These are phyloP conservation scores for Cataglyphis albicans DNA, from an alignment of 2,888 invertebrate species.

Conservation along the genomic window DNA sequence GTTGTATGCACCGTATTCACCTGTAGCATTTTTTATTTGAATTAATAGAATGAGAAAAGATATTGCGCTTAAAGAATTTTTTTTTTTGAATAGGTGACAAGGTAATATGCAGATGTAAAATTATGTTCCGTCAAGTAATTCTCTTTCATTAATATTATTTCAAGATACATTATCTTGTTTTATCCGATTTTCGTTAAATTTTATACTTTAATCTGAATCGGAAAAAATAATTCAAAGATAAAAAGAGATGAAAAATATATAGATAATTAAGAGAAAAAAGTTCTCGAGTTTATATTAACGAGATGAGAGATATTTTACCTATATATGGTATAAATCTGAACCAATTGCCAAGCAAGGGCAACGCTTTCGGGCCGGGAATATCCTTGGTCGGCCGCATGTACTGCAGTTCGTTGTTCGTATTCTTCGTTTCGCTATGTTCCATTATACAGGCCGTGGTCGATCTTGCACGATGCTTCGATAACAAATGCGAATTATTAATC, in stretches of 20 bases:
- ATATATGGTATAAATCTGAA: conserved; percentile 79
- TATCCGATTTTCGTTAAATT: not conserved
- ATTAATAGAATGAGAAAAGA: not conserved
- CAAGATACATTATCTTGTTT: not conserved
- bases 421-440: conserved; percentile 5
- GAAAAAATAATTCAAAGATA: not conserved
- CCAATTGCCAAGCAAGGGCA: conserved; percentile 85
- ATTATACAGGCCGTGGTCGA: not conserved
- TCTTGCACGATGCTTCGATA: conserved; percentile 1
- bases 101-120: not conserved
- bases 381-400: conserved; percentile 75
- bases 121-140: conserved; percentile 2
- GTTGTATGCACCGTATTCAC: conserved; percentile 72
- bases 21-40: conserved; percentile 58
- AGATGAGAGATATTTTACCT: conserved; percentile 62
- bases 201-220: not conserved
- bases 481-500: conserved; percentile 15
- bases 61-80: not conserved
- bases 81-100: not conserved
- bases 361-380: conserved; percentile 86
- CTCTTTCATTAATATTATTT: not conserved
- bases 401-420: conserved; percentile 12
- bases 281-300: not conserved
- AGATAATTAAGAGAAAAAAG: not conserved
- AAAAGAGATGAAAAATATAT: too few species aligned